These are phyloP conservation scores for Mesoligia furuncula DNA, from an alignment of 2,888 invertebrate species.

Conservation along the genomic window DNA sequence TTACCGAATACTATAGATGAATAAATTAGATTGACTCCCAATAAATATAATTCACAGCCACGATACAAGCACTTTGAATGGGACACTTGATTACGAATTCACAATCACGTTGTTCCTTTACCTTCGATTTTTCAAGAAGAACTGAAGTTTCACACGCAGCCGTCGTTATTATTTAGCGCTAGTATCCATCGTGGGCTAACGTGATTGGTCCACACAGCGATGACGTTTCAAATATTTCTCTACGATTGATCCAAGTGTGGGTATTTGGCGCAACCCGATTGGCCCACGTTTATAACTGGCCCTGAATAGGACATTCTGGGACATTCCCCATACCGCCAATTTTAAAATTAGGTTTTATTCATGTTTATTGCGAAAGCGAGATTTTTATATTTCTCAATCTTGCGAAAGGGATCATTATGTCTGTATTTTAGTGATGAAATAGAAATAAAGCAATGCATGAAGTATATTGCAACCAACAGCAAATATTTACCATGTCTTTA, in stretches of 20 bases:
- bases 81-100: constrained; percentile 76
- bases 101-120: constrained; percentile 73
- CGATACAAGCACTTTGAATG: constrained; percentile 79
- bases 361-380: constrained; percentile 41
- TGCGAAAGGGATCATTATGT: constrained; percentile 13
- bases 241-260: constrained; percentile 85
- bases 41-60: constrained; percentile 77
- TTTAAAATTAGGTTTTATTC: constrained; percentile 70
- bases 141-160: constrained; percentile 86
- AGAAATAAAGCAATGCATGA: constrained; percentile 15
- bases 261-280: constrained; percentile 91
- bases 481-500: neutral
- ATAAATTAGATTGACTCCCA: constrained; percentile 63
- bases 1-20: constrained; percentile 74
- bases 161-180: constrained; percentile 90
- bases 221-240: constrained; percentile 82
- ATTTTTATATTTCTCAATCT: constrained; percentile 36
- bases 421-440: constrained; percentile 1
- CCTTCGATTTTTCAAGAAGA: constrained; percentile 85
- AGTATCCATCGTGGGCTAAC: constrained; percentile 91
- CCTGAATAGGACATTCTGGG: constrained; percentile 65
- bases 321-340: constrained; percentile 75
- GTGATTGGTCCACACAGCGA: constrained; percentile 87
- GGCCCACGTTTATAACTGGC: constrained; percentile 92
- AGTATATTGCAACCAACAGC: neutral